Conservation (phyloP, 2,797 vertebrate species). For the Catostomus latipinnis region DNA sequence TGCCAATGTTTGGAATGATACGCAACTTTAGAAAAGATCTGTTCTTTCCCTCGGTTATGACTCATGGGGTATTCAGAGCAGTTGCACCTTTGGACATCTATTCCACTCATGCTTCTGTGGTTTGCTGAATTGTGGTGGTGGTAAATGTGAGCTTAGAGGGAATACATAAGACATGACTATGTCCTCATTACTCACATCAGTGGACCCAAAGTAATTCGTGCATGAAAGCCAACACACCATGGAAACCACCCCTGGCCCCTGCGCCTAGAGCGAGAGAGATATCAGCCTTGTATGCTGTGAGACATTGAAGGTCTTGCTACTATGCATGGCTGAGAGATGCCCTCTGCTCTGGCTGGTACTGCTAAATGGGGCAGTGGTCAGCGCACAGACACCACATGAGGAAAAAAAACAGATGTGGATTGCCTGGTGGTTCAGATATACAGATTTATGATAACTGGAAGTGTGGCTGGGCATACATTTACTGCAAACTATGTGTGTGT, state of each 20-base stretch:
- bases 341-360: constrained; percentile 58
- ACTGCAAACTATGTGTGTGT: constrained; percentile 26
- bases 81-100: constrained; percentile 19
- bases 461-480: constrained; percentile 69
- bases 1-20: not conserved
- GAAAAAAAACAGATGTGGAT: constrained; percentile 81
- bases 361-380: constrained; percentile 69
- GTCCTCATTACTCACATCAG: constrained; percentile 39
- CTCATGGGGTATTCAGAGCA: not conserved
- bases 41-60: constrained; percentile 6
- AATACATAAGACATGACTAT: not conserved
- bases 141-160: constrained; percentile 30
- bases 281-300: too few relatives aligned
- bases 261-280: too few relatives aligned
- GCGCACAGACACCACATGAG: constrained; percentile 75
- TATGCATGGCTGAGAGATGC: not conserved
- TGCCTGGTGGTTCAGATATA: constrained; percentile 81
- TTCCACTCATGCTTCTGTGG: constrained; percentile 18
- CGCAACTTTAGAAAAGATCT: constrained; percentile 1
- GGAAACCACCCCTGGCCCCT: constrained; percentile 27
- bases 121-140: constrained; percentile 12
- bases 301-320: not conserved
- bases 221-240: constrained; percentile 11
- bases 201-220: constrained; percentile 28
- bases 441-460: constrained; percentile 82